phyloP scores from a whole-genome alignment of 2,797 vertebrate genomes.

The Tolypeutes matacus region DNA sequence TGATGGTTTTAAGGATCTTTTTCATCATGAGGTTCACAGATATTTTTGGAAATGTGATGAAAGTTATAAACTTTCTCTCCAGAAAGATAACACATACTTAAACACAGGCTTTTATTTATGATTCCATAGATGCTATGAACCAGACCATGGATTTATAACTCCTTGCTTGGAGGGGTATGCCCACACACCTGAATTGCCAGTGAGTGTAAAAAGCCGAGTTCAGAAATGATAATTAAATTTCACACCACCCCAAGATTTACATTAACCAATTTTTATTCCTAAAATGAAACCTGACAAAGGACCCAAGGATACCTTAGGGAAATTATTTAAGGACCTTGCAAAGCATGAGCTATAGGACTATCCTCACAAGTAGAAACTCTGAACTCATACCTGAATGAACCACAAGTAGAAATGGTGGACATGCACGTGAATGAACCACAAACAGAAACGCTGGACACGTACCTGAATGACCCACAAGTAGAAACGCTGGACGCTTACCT shows the following conservation, averaged over 20 bases:
- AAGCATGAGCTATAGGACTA: neutral
- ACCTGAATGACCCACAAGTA: conserved; percentile 94
- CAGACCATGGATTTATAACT: neutral
- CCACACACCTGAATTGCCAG: neutral
- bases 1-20: neutral
- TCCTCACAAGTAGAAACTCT: too few species aligned
- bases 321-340: neutral
- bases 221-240: neutral
- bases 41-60: neutral
- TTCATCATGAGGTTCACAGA: neutral
- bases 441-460: neutral
- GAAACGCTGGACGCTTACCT: too few species aligned
- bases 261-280: neutral
- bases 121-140: neutral
- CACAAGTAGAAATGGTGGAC: too few species aligned
- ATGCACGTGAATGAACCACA: conserved; percentile 94
- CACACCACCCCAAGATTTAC: neutral
- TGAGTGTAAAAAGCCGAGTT: neutral
- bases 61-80: neutral
- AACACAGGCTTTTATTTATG: neutral
- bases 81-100: neutral
- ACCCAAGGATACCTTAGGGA: neutral
- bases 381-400: conserved; percentile 94
- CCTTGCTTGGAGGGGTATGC: neutral
- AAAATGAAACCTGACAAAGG: neutral